Evolutionary conservation across 2,113 vertebrate species (phyloP).

Genomic region (Gasterosteus nipponicus): DNA sequence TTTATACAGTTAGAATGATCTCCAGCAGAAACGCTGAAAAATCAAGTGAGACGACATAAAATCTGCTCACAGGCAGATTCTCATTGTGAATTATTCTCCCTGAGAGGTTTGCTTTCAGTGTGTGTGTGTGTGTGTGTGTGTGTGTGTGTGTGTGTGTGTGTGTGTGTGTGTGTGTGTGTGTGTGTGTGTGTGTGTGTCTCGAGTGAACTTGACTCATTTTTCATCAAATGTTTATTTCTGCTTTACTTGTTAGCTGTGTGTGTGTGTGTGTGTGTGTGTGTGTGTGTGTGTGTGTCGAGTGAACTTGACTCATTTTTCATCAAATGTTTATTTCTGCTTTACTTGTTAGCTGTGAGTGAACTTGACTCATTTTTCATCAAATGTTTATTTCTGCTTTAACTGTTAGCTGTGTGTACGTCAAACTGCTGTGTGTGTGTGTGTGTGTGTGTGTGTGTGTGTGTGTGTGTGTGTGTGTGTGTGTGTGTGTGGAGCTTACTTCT

Average conservation of each 20-base stretch:
- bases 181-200: background rate
- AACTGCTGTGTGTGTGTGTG: conserved; percentile 24
- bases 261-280: background rate
- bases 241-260: conserved; percentile 52
- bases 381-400: conserved; percentile 58
- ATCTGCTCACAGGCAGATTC: no score
- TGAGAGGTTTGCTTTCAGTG: background rate
- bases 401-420: conserved; percentile 57
- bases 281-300: background rate
- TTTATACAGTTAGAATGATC: no score
- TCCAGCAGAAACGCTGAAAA: no score
- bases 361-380: conserved; percentile 50
- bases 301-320: conserved; percentile 51
- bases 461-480: background rate
- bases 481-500: conserved; percentile 63
- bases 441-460: background rate
- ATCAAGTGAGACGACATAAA: no score
- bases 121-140: background rate
- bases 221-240: conserved; percentile 57
- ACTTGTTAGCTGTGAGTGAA: conserved; percentile 44
- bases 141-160: background rate
- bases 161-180: background rate
- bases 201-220: conserved; percentile 40
- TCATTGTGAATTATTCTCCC: no score
- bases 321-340: conserved; percentile 57